Evolutionary conservation across 2,113 vertebrate species (phyloP).

Genomic region (Tinamus guttatus): DNA sequence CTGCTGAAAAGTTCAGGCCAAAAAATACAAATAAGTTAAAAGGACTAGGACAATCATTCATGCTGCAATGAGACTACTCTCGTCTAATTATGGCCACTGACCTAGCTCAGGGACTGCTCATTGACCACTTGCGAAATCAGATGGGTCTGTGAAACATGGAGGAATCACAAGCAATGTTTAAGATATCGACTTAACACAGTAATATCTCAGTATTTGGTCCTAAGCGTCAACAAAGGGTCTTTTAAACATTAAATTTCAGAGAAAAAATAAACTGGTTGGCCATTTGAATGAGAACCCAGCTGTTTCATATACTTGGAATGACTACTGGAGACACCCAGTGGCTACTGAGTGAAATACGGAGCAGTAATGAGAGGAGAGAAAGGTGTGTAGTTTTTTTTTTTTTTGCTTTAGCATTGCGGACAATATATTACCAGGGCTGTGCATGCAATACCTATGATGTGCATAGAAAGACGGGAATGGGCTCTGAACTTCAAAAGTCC

Average conservation of each 20-base stretch:
- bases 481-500: neutral
- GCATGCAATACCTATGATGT: neutral
- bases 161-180: neutral
- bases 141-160: neutral
- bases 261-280: neutral
- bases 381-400: neutral
- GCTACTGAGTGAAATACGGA: fast-evolving
- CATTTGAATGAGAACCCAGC: neutral
- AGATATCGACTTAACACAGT: neutral
- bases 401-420: neutral
- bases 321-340: neutral
- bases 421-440: neutral
- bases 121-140: neutral
- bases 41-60: neutral
- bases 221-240: no score
- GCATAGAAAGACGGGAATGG: neutral
- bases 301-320: neutral
- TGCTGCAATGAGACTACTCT: neutral
- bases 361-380: fast-evolving
- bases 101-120: neutral
- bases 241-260: neutral
- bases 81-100: neutral
- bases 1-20: neutral
- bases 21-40: neutral
- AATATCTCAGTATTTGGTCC: neutral